These are phyloP conservation scores for Ceratothoa steindachneri DNA, from an alignment of 2,888 invertebrate species.

Conservation along the genomic window DNA sequence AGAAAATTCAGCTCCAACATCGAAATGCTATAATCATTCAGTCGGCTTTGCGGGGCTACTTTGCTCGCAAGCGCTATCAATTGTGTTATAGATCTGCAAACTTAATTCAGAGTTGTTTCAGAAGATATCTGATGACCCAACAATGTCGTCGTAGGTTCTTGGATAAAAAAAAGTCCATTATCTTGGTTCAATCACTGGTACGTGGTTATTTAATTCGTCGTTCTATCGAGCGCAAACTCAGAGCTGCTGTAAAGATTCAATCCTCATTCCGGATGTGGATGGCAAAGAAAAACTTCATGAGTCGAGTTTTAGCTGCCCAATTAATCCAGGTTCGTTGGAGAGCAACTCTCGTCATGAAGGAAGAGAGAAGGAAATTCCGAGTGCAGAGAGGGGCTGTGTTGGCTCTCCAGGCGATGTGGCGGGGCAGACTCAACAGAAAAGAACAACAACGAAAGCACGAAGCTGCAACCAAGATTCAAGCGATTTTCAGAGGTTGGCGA, in stretches of 20 bases:
- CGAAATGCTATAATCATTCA: constrained; percentile 19
- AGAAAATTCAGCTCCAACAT: background rate
- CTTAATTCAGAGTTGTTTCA: constrained; percentile 9
- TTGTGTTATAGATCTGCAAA: background rate
- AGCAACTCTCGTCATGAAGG: background rate
- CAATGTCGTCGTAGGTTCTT: background rate
- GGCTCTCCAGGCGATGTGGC: constrained; percentile 8
- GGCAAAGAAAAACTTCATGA: constrained; percentile 12
- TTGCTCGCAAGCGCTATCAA: background rate
- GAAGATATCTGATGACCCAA: background rate
- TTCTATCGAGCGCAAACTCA: background rate
- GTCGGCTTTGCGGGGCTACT: background rate
- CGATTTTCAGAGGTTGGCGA: background rate
- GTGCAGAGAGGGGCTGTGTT: background rate
- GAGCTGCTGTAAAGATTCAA: constrained; percentile 19
- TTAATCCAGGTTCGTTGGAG: constrained; percentile 21
- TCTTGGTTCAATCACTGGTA: background rate
- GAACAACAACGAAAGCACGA: background rate
- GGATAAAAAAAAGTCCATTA: background rate
- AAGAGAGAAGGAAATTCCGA: background rate
- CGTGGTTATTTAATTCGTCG: background rate
- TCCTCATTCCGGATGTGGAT: constrained; percentile 9
- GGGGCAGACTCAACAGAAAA: background rate
- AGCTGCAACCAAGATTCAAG: constrained; percentile 25
- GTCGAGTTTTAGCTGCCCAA: background rate